phyloP scores from a whole-genome alignment of 2,113 vertebrate species.

The Hyla sarda region DNA sequence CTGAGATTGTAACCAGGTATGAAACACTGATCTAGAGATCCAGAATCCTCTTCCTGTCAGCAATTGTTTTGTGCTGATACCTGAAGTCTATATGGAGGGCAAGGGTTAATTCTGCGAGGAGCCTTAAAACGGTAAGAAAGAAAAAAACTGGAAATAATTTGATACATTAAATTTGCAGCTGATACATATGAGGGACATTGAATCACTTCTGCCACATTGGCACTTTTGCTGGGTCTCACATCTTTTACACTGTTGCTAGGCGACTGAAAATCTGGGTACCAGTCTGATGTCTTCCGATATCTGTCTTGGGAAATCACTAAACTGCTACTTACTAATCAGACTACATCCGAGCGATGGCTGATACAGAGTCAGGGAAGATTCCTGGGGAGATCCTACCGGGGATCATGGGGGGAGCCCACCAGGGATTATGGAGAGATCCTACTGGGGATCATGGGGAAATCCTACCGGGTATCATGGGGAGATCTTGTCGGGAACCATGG shows the following conservation, averaged over 20 bases:
- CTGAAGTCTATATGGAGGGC: too few relatives aligned
- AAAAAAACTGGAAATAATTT: constrained; percentile 1
- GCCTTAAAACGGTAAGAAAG: background rate
- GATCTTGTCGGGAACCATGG: too few relatives aligned
- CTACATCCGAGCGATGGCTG: constrained; percentile 18
- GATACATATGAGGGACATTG: constrained; percentile 9
- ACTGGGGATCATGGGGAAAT: too few relatives aligned
- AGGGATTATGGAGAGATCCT: too few relatives aligned
- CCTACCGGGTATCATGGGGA: too few relatives aligned
- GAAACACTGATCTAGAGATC: too few relatives aligned
- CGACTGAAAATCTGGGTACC: constrained; percentile 50
- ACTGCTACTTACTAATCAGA: constrained; percentile 50
- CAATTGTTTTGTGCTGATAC: background rate
- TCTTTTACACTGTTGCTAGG: constrained; percentile 53
- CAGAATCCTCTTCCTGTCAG: background rate
- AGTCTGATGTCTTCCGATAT: constrained; percentile 25
- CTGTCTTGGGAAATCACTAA: constrained; percentile 46
- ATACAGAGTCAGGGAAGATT: background rate
- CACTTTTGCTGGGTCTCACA: constrained; percentile 34
- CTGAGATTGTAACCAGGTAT: too few relatives aligned
- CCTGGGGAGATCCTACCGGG: too few relatives aligned
- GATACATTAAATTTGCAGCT: constrained; percentile 26
- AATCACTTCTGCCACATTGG: constrained; percentile 17
- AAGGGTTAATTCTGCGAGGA: background rate
- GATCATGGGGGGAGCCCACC: too few relatives aligned